phyloP scores from a whole-genome alignment of 2,888 invertebrate species.

The Agriotes lineatus region DNA sequence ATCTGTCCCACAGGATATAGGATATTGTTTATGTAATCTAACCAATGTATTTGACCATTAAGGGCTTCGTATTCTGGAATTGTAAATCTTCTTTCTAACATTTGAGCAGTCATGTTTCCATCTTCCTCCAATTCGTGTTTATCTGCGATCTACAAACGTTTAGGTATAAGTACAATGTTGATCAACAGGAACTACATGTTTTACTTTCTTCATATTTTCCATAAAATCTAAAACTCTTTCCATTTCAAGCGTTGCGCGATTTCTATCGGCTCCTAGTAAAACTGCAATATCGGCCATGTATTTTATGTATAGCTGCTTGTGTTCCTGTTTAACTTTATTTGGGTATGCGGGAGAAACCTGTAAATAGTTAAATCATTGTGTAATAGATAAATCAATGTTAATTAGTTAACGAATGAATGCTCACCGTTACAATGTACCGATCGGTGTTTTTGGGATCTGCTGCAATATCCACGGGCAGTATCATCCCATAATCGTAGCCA shows the following conservation, averaged over 20 bases:
- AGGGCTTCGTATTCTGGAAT: conserved; percentile 1
- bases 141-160: neutral
- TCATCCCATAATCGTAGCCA: conserved; percentile 51
- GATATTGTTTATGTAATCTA: conserved; percentile 23
- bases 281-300: conserved; percentile 51
- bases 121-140: neutral
- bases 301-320: conserved; percentile 42
- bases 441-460: neutral
- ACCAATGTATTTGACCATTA: conserved; percentile 21
- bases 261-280: conserved; percentile 48
- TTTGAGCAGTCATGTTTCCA: neutral
- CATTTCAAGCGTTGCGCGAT: conserved; percentile 47
- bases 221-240: conserved; percentile 52
- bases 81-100: conserved; percentile 4
- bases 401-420: no score
- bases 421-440: neutral
- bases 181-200: no score
- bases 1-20: conserved; percentile 16
- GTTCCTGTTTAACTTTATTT: conserved; percentile 1
- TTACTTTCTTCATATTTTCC: conserved; percentile 50
- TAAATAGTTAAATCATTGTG: neutral
- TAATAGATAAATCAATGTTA: neutral
- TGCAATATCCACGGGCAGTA: conserved; percentile 37
- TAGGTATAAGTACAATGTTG: no score
- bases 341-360: conserved; percentile 5